Evolutionary conservation across 1,140 invertebrate genomes (phyloP), one percentile per base, ranked within the genome.

Genomic region (Bombus polaris): DNA sequence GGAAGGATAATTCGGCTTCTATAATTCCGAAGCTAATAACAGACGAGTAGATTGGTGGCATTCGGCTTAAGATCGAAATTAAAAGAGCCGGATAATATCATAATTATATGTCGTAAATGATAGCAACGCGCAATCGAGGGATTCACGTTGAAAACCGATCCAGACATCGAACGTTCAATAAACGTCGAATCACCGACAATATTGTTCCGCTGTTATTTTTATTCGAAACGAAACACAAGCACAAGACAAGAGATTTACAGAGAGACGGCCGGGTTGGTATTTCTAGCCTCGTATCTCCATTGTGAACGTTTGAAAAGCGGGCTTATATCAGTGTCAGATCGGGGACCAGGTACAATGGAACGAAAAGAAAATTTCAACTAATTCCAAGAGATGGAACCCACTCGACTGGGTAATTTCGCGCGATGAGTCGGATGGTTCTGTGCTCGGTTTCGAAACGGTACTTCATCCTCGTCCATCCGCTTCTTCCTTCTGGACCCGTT

Each of bases 341-440:
- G 86, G 62, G 42, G 77, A 39, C 71, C 81, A 81, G 86, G 47
- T 32, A 92, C 92, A 92, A 93, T 88, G 88, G 86, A 70, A 78
- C 81, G 87, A 82, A 85, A 75, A 88, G 86, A 87, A 91, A 93
- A 93, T 93, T 91, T 90, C 92, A 87, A 92, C 91, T 89, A 92
- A 93, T 93, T 93, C 87, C 87, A 88, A 85, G 89, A 92, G 83
- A 87, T 88, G 74, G 87, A 87, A 78, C 83, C 90, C 81, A 88
- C 85, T 92, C 89, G 87, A 91, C 88, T 86, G 90, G 93, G 91
- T 92, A 93, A 93, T 93, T 93, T 92, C 81, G 88, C 87, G 88
- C 90, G 91, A 93, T 93, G 93, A 93, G 92, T 93, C 89, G 92
- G 87, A 72, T 76, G 81, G 81, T 91, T 91, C 84, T 68, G 62